phyloP scores from a whole-genome alignment of 1,140 invertebrate species.

The Aporrectodea caliginosa region DNA sequence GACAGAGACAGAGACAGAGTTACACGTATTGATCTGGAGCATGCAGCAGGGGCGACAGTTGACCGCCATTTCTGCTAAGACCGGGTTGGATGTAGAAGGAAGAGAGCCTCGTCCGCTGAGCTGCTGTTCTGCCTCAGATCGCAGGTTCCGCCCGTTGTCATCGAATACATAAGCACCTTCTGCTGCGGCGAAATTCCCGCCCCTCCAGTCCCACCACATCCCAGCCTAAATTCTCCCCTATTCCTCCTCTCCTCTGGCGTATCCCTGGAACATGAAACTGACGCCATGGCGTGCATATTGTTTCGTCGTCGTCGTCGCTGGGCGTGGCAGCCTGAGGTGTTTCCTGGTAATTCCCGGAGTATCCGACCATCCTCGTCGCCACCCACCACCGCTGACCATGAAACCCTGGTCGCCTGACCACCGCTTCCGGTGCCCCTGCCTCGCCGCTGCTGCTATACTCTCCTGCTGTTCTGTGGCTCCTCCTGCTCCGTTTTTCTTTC shows the following conservation, averaged over 20 bases:
- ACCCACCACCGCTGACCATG: neutral
- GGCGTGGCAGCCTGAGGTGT: too few relatives aligned
- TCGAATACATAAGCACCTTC: neutral
- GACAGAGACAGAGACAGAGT: neutral
- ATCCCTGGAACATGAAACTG: too few relatives aligned
- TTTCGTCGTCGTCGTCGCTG: too few relatives aligned
- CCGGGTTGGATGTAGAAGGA: neutral
- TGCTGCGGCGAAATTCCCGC: neutral
- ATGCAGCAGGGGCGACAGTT: neutral
- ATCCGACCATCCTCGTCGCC: neutral
- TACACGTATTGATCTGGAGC: neutral
- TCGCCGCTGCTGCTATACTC: neutral
- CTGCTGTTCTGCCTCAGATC: neutral
- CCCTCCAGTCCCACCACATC: too few relatives aligned
- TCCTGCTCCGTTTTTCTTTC: too few relatives aligned
- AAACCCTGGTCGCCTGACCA: neutral
- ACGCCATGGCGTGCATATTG: too few relatives aligned
- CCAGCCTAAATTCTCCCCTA: too few relatives aligned
- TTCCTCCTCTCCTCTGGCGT: too few relatives aligned
- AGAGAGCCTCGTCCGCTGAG: neutral
- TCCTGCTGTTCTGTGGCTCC: too few relatives aligned
- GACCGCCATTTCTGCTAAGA: too few relatives aligned
- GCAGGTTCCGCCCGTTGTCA: neutral
- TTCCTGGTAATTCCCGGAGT: neutral
- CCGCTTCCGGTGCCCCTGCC: neutral